Conservation (phyloP, 2,888 invertebrate species). For the Tolmerus cingulatus region DNA sequence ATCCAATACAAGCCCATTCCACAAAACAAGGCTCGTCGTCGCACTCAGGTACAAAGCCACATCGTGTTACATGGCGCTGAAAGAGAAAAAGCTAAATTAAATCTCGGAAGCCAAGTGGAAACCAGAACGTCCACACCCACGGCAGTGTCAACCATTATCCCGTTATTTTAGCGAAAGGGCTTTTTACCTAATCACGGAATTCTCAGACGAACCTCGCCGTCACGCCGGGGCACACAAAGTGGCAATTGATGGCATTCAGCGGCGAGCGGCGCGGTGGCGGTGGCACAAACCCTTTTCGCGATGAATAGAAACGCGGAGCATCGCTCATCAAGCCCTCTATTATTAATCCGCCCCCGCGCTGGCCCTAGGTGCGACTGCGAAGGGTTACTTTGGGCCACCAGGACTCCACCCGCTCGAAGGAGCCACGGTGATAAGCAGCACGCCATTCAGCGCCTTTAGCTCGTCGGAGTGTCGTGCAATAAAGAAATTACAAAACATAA, state of each 20-base stretch:
- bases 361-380: not conserved
- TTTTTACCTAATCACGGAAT: not conserved
- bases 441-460: not conserved
- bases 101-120: not conserved
- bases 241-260: not conserved
- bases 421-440: not conserved
- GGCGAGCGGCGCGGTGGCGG: not conserved
- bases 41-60: not conserved
- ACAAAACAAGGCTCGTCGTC: not conserved
- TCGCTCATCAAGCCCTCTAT: not conserved
- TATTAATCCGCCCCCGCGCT: not conserved
- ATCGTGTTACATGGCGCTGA: not conserved
- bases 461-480: slow-evolving; percentile 28
- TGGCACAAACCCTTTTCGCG: not conserved
- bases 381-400: not conserved
- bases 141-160: not conserved
- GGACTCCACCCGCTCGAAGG: not conserved
- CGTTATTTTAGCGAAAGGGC: not conserved
- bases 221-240: not conserved
- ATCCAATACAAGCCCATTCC: not conserved
- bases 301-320: slow-evolving; percentile 1
- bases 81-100: not conserved
- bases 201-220: not conserved
- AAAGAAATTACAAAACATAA: slow-evolving; percentile 27
- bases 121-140: not conserved